Conservation (phyloP, 2,888 invertebrate species). For the Criorhina ranunculi region DNA sequence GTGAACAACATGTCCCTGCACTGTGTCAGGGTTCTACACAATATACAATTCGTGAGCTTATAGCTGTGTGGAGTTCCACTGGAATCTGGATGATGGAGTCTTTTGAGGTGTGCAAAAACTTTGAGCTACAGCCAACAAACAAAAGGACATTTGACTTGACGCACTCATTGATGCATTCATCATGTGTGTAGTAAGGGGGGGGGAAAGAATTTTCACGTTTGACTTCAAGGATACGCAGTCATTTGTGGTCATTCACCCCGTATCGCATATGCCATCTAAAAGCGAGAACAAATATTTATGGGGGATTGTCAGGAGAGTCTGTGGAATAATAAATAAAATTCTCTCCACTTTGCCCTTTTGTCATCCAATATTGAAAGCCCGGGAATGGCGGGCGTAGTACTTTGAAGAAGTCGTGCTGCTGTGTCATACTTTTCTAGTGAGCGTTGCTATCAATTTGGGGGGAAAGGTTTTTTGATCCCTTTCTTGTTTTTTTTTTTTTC, state of each 20-base stretch:
- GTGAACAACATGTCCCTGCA: constrained; percentile 38
- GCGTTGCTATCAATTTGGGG: constrained; percentile 21
- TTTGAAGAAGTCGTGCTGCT: constrained; percentile 18
- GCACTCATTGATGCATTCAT: constrained; percentile 27
- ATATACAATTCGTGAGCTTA: constrained; percentile 14
- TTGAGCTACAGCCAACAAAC: constrained; percentile 4
- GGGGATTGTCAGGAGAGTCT: constrained; percentile 3
- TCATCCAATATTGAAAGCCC: constrained; percentile 20
- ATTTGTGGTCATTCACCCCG: constrained; percentile 5
- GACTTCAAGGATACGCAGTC: constrained; percentile 6
- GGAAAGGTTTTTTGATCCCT: constrained; percentile 30
- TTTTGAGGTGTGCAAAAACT: constrained; percentile 24
- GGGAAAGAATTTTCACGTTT: background rate
- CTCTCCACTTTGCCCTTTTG: constrained; percentile 19
- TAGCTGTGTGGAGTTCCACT: constrained; percentile 1
- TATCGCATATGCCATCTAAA: background rate
- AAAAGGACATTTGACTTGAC: constrained; percentile 30
- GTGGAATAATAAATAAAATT: constrained; percentile 24
- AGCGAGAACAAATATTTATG: background rate
- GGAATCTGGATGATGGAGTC: constrained; percentile 37
- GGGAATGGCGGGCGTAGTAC: constrained; percentile 9
- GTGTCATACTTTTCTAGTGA: background rate
- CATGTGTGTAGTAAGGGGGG: too few relatives aligned
- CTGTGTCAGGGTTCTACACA: constrained; percentile 47
- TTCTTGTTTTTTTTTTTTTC: background rate